A percentile compares a stretch with the other conserved stretches of the same genome.
These are phyloP conservation scores for Phrynocephalus guinanensis DNA, from an alignment of 2,797 vertebrate genomes.

Conservation along the genomic window DNA sequence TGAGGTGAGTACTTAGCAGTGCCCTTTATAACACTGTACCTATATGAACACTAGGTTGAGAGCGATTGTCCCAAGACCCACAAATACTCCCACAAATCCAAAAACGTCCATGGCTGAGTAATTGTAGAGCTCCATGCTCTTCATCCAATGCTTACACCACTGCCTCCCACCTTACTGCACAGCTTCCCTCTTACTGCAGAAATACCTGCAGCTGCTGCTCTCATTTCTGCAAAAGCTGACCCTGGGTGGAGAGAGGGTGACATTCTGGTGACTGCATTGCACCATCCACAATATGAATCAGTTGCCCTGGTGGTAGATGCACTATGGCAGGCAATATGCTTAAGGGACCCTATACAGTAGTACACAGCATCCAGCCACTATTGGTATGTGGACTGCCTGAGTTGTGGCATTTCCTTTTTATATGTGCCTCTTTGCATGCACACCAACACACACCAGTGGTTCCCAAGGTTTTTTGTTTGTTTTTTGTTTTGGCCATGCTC, in stretches of 20 bases:
- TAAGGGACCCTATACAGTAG: not conserved
- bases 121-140: not conserved
- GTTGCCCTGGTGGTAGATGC: no score
- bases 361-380: not conserved
- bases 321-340: no score
- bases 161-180: not conserved
- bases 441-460: not conserved
- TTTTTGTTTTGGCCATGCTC: no score
- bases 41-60: no score
- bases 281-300: not conserved
- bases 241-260: not conserved
- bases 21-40: no score
- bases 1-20: no score
- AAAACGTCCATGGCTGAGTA: no score
- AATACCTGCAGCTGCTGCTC: not conserved
- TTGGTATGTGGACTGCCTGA: not conserved
- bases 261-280: not conserved
- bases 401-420: not conserved
- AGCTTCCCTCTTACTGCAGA: not conserved
- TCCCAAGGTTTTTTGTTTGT: no score
- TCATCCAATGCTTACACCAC: not conserved
- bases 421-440: not conserved
- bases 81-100: no score
- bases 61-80: no score
- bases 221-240: not conserved